These are phyloP conservation scores for Leuciscus waleckii DNA, from an alignment of 2,797 vertebrate genomes.

Conservation along the genomic window DNA sequence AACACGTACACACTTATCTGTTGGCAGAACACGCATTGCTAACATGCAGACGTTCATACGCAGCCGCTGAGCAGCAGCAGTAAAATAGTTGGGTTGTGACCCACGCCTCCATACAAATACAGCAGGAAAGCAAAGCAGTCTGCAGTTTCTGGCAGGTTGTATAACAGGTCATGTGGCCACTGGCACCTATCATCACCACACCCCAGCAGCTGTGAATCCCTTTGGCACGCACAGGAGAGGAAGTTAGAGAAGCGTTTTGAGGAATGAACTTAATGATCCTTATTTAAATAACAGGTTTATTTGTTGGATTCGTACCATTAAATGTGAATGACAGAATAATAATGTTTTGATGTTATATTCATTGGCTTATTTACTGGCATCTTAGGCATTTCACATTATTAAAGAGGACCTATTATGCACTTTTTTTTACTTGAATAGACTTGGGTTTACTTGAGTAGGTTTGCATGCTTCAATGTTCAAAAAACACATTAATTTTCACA, in stretches of 20 bases:
- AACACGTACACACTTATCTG: constrained; percentile 57
- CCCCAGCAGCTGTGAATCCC: constrained; percentile 62
- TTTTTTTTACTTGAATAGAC: background rate
- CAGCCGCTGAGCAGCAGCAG: constrained; percentile 50
- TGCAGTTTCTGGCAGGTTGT: constrained; percentile 72
- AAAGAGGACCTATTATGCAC: background rate
- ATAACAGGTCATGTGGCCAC: constrained; percentile 74
- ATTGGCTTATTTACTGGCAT: background rate
- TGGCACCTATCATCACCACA: constrained; percentile 65
- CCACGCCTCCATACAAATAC: constrained; percentile 47
- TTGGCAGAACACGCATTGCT: background rate
- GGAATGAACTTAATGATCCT: background rate
- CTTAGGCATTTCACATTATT: background rate
- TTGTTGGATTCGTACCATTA: background rate
- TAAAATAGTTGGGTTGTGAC: constrained; percentile 55
- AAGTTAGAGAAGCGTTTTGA: background rate
- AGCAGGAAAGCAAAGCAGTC: constrained; percentile 45
- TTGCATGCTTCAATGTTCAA: background rate
- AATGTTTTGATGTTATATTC: background rate
- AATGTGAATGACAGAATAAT: background rate
- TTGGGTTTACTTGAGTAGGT: background rate
- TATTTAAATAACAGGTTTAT: constrained; percentile 6
- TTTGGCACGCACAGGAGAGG: constrained; percentile 40
- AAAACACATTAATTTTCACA: background rate
- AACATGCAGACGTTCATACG: constrained; percentile 52